phyloP scores from a whole-genome alignment of 2,113 vertebrate genomes.

The Cheilinus undulatus region DNA sequence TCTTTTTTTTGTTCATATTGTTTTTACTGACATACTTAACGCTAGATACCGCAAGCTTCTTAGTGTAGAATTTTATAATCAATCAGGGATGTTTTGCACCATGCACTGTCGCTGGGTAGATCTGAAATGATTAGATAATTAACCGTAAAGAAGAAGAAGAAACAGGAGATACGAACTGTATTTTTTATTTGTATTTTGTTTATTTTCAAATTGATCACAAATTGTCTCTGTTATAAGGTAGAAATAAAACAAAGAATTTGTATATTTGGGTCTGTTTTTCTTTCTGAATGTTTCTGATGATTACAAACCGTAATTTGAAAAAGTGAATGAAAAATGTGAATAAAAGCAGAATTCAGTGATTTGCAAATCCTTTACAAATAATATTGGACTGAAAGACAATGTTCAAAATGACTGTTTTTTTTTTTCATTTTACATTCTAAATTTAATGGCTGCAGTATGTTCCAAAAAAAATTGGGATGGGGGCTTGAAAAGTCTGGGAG shows the following conservation, averaged over 20 bases:
- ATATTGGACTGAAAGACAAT: too few species aligned
- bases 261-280: conserved; percentile 66
- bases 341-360: too few species aligned
- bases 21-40: conserved; percentile 67
- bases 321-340: too few species aligned
- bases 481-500: not conserved
- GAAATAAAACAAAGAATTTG: conserved; percentile 82
- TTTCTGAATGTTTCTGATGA: not conserved
- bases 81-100: conserved; percentile 83
- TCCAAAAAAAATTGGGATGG: too few species aligned
- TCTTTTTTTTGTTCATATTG: conserved; percentile 30
- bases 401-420: too few species aligned
- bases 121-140: conserved; percentile 65
- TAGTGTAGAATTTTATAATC: conserved; percentile 71
- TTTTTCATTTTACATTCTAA: too few species aligned
- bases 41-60: conserved; percentile 62
- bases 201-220: conserved; percentile 71
- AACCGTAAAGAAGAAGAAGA: conserved; percentile 32
- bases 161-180: conserved; percentile 48
- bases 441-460: too few species aligned
- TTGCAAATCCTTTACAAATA: too few species aligned
- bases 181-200: conserved; percentile 75
- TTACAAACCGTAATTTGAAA: not conserved
- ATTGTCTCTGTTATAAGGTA: conserved; percentile 78
- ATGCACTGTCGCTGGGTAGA: conserved; percentile 79